phyloP scores from a whole-genome alignment of 2,797 vertebrate genomes.

The Aldrovandia affinis region DNA sequence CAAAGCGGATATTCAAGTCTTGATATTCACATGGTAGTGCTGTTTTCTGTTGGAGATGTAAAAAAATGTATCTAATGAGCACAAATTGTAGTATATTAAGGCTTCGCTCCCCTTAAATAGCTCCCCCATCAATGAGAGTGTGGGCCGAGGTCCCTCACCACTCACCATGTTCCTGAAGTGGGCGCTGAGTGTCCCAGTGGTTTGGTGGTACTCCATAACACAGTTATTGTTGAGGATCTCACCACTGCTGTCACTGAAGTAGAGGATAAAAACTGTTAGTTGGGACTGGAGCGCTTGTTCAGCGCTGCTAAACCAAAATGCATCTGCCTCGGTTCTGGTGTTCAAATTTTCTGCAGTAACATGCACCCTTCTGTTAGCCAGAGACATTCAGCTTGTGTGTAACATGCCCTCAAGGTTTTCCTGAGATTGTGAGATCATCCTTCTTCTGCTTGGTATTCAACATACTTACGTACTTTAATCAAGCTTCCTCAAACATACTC shows the following conservation, averaged over 20 bases:
- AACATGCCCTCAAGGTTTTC: background rate
- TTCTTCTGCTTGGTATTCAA: background rate
- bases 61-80: background rate
- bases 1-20: too few relatives aligned
- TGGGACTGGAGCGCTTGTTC: background rate
- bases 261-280: slow-evolving; percentile 1
- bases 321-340: background rate
- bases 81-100: background rate
- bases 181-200: slow-evolving; percentile 74
- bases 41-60: too few relatives aligned
- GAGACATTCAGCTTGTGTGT: background rate
- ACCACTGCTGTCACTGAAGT: slow-evolving; percentile 87
- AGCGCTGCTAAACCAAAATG: background rate
- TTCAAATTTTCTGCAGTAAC: background rate
- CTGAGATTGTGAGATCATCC: background rate
- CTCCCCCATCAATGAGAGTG: too few relatives aligned
- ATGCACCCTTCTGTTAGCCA: background rate
- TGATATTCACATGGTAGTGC: too few relatives aligned
- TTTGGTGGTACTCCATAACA: slow-evolving; percentile 91
- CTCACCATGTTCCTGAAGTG: slow-evolving; percentile 87
- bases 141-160: too few relatives aligned
- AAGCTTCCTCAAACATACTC: background rate
- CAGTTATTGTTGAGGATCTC: slow-evolving; percentile 96
- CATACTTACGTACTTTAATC: background rate
- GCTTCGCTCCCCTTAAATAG: background rate